A percentile compares a stretch with the other conserved stretches of the same genome.
phyloP scores from a whole-genome alignment of 2,113 vertebrate species.

The Accipiter cooperii region DNA sequence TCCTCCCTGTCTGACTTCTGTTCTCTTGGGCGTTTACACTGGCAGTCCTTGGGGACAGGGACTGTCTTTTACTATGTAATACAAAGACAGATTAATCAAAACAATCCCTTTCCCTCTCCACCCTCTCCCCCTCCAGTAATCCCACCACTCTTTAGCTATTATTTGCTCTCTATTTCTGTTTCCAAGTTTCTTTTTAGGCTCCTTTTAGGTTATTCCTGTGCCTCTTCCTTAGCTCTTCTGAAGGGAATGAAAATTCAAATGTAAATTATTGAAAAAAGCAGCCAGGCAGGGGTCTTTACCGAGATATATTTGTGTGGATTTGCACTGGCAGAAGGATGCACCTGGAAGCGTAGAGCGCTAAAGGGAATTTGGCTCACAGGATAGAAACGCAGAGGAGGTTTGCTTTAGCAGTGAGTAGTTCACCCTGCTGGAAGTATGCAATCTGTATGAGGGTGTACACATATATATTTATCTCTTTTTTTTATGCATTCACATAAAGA shows the following conservation, averaged over 20 bases:
- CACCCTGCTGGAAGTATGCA: not conserved
- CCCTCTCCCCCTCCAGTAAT: not conserved
- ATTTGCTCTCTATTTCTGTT: not conserved
- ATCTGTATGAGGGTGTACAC: not conserved
- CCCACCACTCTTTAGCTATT: not conserved
- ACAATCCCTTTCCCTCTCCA: not conserved
- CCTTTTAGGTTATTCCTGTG: not conserved
- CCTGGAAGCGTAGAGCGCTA: not conserved
- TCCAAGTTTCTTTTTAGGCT: not conserved
- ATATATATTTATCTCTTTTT: not conserved
- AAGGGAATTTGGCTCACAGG: not conserved
- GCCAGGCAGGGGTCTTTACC: not conserved
- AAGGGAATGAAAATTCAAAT: not conserved
- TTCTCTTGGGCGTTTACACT: not conserved
- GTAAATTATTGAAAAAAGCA: not conserved
- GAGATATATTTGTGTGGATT: not conserved
- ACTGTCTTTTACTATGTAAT: not conserved
- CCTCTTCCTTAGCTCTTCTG: not conserved
- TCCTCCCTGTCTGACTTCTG: not conserved
- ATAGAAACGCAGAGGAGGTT: not conserved
- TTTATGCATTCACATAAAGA: not conserved
- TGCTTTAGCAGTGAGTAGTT: not conserved
- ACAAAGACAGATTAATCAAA: not conserved
- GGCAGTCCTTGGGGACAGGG: not conserved
- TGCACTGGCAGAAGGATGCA: not conserved